A percentile compares a stretch with the other conserved stretches of the same genome.
These are phyloP conservation scores for Synanthedon vespiformis DNA, from an alignment of 2,888 invertebrate genomes.

Conservation along the genomic window DNA sequence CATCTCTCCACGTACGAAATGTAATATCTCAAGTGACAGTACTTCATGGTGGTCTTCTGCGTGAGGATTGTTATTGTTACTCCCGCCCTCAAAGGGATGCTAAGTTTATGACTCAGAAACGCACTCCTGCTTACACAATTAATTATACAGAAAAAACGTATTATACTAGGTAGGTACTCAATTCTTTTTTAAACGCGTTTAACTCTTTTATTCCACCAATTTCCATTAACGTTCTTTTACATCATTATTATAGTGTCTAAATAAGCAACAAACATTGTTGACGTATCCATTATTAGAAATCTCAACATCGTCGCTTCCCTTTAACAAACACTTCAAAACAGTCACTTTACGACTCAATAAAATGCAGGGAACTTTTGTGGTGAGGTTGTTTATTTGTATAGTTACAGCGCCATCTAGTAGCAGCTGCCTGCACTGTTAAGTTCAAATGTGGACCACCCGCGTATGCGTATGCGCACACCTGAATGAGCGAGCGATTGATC, in stretches of 20 bases:
- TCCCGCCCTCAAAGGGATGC: no score
- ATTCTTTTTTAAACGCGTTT: no score
- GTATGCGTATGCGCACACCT: constrained; percentile 9
- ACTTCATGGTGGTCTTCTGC: no score
- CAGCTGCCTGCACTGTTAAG: constrained; percentile 30
- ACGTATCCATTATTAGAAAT: neutral
- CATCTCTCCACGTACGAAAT: no score
- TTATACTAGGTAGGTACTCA: no score
- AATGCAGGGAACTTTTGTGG: constrained; percentile 1
- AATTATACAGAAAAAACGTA: no score
- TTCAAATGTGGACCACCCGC: constrained; percentile 26
- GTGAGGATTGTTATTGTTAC: no score
- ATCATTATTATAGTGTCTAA: neutral
- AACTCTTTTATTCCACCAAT: no score
- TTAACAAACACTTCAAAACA: neutral
- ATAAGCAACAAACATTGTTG: constrained; percentile 2
- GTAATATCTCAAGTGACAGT: no score
- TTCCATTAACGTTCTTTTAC: no score
- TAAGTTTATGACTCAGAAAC: no score
- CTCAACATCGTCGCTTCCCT: neutral
- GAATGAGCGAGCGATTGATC: neutral
- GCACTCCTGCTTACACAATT: no score
- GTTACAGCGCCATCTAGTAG: constrained; percentile 41
- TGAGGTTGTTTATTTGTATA: neutral
- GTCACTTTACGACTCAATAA: constrained; percentile 3